Percentiles rank a stretch among this genome's conserved stretches.
Evolutionary conservation across 1,140 invertebrate genomes (phyloP).

Genomic region (Neomicropteryx cornuta): DNA sequence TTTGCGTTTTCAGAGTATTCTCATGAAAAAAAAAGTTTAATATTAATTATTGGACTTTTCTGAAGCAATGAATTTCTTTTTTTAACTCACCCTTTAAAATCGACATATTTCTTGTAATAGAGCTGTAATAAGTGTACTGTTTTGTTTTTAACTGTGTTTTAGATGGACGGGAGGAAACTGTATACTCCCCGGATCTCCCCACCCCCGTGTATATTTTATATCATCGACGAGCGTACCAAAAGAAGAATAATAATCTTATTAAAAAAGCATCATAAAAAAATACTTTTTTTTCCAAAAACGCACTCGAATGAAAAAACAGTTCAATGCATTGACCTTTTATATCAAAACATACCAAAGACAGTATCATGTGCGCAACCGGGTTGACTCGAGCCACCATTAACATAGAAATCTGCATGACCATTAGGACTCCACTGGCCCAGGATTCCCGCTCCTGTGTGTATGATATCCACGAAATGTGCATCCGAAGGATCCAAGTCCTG

Average conservation of each 20-base stretch:
- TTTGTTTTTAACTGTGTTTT: too few relatives aligned
- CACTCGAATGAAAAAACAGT: slow-evolving; percentile 1
- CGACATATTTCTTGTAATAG: too few relatives aligned
- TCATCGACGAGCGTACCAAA: too few relatives aligned
- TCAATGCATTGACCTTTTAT: slow-evolving; percentile 2
- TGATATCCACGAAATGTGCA: slow-evolving; percentile 77
- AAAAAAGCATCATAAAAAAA: slow-evolving; percentile 2
- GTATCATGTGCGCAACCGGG: slow-evolving; percentile 73
- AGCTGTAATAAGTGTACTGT: too few relatives aligned
- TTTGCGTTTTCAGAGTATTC: too few relatives aligned
- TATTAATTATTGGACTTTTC: too few relatives aligned
- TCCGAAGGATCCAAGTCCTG: slow-evolving; percentile 74
- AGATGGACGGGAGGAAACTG: too few relatives aligned
- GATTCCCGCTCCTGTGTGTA: slow-evolving; percentile 81
- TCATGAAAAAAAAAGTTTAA: too few relatives aligned
- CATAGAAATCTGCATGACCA: slow-evolving; percentile 83
- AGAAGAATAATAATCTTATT: slow-evolving; percentile 7
- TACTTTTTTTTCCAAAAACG: neutral
- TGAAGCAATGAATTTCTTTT: too few relatives aligned
- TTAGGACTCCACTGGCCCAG: slow-evolving; percentile 76
- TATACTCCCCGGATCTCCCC: too few relatives aligned
- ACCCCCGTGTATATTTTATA: too few relatives aligned
- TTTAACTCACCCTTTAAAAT: too few relatives aligned
- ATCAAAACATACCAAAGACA: slow-evolving; percentile 56
- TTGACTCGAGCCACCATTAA: slow-evolving; percentile 80